Percentiles rank a stretch among this genome's conserved stretches.
These are phyloP conservation scores for Morpho deidamia DNA, from an alignment of 2,888 invertebrate species.

Conservation along the genomic window DNA sequence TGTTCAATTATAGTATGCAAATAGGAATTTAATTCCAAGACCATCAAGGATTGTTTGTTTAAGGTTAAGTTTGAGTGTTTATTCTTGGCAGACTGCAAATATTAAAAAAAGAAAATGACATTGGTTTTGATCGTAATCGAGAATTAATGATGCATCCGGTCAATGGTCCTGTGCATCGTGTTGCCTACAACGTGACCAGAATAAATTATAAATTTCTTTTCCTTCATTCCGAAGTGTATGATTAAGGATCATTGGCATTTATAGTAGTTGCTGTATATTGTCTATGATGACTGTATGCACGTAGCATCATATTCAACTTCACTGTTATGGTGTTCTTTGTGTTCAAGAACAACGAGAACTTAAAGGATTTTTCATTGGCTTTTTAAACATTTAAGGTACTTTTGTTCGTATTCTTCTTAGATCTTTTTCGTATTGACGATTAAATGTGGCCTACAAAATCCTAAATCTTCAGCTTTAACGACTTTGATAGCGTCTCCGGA, in stretches of 20 bases:
- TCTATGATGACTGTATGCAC: neutral
- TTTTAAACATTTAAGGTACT: too few relatives aligned
- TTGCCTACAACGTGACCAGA: conserved; percentile 37
- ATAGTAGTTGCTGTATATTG: neutral
- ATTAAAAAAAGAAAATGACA: neutral
- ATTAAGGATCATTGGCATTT: neutral
- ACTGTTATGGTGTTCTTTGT: too few relatives aligned
- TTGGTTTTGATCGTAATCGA: conserved; percentile 1
- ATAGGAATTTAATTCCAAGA: neutral
- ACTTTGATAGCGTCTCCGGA: too few relatives aligned
- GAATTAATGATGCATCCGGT: conserved; percentile 19
- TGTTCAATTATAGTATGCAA: neutral
- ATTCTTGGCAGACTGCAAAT: conserved; percentile 8
- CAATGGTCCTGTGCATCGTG: conserved; percentile 24
- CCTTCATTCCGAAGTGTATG: neutral
- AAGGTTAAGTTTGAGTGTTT: neutral
- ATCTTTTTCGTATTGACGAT: too few relatives aligned
- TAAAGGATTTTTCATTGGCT: too few relatives aligned
- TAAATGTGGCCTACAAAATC: too few relatives aligned
- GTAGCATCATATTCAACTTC: too few relatives aligned
- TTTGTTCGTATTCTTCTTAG: too few relatives aligned
- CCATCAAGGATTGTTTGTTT: neutral
- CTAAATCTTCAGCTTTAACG: too few relatives aligned
- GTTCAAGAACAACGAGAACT: too few relatives aligned
- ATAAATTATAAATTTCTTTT: conserved; percentile 32